Conservation (phyloP, 2,797 vertebrate genomes). For the Manis javanica region DNA sequence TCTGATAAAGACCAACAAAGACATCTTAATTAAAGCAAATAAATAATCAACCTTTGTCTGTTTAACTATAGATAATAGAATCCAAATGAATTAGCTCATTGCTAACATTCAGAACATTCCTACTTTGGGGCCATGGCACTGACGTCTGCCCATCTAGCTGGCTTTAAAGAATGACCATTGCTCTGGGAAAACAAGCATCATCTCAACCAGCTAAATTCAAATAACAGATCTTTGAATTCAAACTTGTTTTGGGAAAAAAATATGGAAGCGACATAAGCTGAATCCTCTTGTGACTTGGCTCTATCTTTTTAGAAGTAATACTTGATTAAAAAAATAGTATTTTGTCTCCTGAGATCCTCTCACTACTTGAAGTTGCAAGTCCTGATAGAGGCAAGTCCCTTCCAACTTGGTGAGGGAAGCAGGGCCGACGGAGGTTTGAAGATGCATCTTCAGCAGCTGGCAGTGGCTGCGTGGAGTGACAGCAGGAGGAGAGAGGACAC, state of each 20-base stretch:
- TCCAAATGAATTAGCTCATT: conserved; percentile 32
- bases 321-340: background rate
- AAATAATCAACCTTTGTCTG: background rate
- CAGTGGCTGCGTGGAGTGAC: background rate
- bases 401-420: background rate
- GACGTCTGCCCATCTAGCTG: background rate
- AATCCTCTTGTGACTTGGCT: background rate
- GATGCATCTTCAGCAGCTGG: background rate
- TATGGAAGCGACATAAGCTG: background rate
- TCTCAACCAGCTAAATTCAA: background rate
- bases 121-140: background rate
- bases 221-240: background rate
- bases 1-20: background rate
- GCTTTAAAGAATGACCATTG: background rate
- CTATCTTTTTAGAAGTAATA: conserved; percentile 27
- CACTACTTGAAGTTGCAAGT: conserved; percentile 23
- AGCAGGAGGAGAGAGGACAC: background rate
- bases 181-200: background rate
- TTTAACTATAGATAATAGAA: conserved; percentile 26
- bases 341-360: background rate
- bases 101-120: background rate
- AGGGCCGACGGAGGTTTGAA: background rate
- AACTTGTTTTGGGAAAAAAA: background rate
- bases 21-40: conserved; percentile 13
- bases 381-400: background rate